A percentile compares a stretch with the other conserved stretches of the same genome.
These are phyloP conservation scores for Bombus pyrosoma DNA, from an alignment of 1,140 invertebrate species.

Conservation along the genomic window DNA sequence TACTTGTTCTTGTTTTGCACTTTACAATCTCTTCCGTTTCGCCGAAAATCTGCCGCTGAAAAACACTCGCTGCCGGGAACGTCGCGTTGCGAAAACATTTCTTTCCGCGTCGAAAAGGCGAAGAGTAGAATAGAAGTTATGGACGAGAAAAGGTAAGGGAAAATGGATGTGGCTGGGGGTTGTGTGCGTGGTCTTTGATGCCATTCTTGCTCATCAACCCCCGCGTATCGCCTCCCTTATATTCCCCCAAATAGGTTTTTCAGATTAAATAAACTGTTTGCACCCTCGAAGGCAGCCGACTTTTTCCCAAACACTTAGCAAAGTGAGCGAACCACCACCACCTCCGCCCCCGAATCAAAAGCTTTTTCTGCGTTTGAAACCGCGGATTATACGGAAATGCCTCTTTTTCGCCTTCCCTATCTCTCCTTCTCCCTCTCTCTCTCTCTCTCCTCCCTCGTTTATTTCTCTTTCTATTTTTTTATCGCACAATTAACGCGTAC, in stretches of 20 bases:
- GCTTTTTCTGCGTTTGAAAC: slow-evolving; percentile 34
- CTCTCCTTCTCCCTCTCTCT: accelerated
- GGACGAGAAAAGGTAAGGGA: background rate
- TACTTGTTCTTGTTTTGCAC: slow-evolving; percentile 19
- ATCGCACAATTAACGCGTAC: slow-evolving; percentile 17
- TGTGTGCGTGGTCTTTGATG: slow-evolving; percentile 54
- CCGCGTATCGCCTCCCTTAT: slow-evolving; percentile 49
- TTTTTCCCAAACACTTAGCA: slow-evolving; percentile 35
- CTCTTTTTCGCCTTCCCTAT: background rate
- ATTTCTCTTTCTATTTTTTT: background rate
- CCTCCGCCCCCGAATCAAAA: slow-evolving; percentile 31
- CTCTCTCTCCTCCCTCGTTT: background rate
- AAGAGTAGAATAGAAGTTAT: background rate
- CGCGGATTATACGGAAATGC: slow-evolving; percentile 34
- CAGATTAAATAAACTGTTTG: slow-evolving; percentile 65
- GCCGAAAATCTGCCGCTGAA: background rate
- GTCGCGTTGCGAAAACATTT: slow-evolving; percentile 4
- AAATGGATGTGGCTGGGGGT: slow-evolving; percentile 33
- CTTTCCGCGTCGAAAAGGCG: background rate
- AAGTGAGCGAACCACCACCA: slow-evolving; percentile 31
- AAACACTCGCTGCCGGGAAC: background rate
- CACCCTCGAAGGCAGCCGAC: slow-evolving; percentile 46
- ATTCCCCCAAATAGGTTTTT: slow-evolving; percentile 59
- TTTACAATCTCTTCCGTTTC: background rate
- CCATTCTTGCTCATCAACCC: slow-evolving; percentile 59